These are phyloP conservation scores for Buceros bicornis DNA, from an alignment of 2,797 vertebrate genomes.

Conservation along the genomic window DNA sequence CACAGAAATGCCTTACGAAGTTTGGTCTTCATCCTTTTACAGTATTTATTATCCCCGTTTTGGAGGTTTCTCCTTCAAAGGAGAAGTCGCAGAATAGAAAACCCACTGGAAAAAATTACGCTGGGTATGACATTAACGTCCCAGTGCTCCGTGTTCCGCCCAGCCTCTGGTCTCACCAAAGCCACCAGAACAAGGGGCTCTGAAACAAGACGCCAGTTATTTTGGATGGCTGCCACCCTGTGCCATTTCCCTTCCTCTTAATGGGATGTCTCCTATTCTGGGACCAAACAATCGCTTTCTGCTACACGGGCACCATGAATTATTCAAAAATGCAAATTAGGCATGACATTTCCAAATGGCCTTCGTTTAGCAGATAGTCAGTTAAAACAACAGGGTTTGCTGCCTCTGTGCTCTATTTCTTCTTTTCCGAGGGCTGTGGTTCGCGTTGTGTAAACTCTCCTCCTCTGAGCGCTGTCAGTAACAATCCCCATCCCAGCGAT, in stretches of 20 bases:
- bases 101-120: not conserved
- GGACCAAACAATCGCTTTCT: conserved; percentile 59
- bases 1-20: not conserved
- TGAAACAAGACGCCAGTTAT: conserved; percentile 23
- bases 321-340: conserved; percentile 68
- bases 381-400: conserved; percentile 26
- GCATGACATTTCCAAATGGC: conserved; percentile 42
- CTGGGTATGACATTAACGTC: conserved; percentile 12
- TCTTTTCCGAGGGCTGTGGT: not conserved
- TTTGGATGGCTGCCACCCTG: conserved; percentile 48
- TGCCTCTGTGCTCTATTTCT: conserved; percentile 6
- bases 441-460: conserved; percentile 1
- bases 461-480: not conserved
- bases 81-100: not conserved
- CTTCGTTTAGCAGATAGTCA: conserved; percentile 31
- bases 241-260: conserved; percentile 47
- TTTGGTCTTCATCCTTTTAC: not conserved
- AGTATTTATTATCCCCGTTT: not conserved
- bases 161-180: conserved; percentile 11
- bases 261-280: conserved; percentile 58
- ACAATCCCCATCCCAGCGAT: not conserved
- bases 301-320: conserved; percentile 36
- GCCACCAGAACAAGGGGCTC: conserved; percentile 37
- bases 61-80: not conserved
- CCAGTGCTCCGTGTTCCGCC: not conserved